Percentiles rank a stretch among this genome's conserved stretches.
phyloP scores from a whole-genome alignment of 2,888 invertebrate species.

The Ethmia dodecea region DNA sequence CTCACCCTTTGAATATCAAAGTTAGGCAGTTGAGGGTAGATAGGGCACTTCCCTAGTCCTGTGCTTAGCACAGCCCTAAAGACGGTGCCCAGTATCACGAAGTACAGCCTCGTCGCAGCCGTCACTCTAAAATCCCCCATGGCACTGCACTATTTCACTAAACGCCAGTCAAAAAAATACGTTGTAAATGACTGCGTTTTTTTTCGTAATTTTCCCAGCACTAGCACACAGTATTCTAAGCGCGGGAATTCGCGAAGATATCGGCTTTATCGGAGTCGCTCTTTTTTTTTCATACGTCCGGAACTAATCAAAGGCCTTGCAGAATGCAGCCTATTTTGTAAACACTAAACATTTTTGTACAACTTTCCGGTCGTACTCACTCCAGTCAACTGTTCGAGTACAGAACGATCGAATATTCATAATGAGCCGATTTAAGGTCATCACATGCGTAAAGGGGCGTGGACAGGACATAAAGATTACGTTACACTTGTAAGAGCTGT shows the following conservation, averaged over 20 bases:
- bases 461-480: conserved; percentile 8
- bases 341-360: conserved; percentile 34
- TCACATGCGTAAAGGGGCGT: conserved; percentile 15
- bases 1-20: conserved; percentile 82
- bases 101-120: conserved; percentile 29
- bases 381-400: conserved; percentile 16
- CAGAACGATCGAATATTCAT: conserved; percentile 20
- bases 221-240: no score
- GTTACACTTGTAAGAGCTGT: background rate
- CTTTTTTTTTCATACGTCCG: no score
- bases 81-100: conserved; percentile 39
- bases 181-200: background rate
- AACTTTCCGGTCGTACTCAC: conserved; percentile 18
- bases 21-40: conserved; percentile 80
- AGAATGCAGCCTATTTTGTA: conserved; percentile 8
- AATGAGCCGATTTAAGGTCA: conserved; percentile 14
- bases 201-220: background rate
- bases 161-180: background rate
- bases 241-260: no score
- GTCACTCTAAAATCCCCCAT: conserved; percentile 58
- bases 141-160: conserved; percentile 25
- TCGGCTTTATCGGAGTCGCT: no score
- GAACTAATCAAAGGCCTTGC: no score
- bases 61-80: conserved; percentile 45
- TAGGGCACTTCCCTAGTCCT: conserved; percentile 83